Evolutionary conservation across 2,797 vertebrate genomes (phyloP).

Genomic region (Tapirus indicus): DNA sequence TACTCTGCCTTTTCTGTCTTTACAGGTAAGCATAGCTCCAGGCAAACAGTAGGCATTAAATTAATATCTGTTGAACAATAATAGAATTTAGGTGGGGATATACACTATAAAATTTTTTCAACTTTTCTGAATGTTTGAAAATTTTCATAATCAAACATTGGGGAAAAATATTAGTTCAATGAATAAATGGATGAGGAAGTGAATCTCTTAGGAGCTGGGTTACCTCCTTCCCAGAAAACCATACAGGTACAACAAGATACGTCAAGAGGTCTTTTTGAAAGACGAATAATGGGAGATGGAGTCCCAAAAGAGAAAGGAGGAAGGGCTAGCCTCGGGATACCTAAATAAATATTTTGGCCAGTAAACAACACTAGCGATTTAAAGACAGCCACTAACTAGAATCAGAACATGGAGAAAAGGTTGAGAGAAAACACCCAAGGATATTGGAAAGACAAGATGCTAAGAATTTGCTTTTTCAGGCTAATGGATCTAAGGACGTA

Average conservation of each 20-base stretch:
- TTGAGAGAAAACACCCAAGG: not conserved
- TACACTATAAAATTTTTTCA: not conserved
- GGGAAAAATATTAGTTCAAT: not conserved
- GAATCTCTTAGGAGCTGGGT: not conserved
- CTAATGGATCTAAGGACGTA: not conserved
- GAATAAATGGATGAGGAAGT: not conserved
- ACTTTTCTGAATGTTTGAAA: constrained; percentile 8
- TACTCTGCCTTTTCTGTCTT: not conserved
- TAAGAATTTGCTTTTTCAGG: not conserved
- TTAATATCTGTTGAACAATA: not conserved
- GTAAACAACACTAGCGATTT: not conserved
- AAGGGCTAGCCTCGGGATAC: not conserved
- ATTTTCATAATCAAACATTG: not conserved
- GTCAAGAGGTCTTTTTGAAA: not conserved
- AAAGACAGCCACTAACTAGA: not conserved
- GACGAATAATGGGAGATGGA: not conserved
- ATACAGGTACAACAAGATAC: not conserved
- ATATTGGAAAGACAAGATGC: not conserved
- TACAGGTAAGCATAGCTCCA: not conserved
- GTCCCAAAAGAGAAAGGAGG: not conserved
- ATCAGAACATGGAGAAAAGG: not conserved
- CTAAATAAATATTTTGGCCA: not conserved
- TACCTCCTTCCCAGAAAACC: not conserved
- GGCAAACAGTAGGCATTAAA: not conserved
- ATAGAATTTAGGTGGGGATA: not conserved